A percentile compares a stretch with the other conserved stretches of the same genome.
phyloP scores from a whole-genome alignment of 2,797 vertebrate genomes.

The Clarias platycephalus region DNA sequence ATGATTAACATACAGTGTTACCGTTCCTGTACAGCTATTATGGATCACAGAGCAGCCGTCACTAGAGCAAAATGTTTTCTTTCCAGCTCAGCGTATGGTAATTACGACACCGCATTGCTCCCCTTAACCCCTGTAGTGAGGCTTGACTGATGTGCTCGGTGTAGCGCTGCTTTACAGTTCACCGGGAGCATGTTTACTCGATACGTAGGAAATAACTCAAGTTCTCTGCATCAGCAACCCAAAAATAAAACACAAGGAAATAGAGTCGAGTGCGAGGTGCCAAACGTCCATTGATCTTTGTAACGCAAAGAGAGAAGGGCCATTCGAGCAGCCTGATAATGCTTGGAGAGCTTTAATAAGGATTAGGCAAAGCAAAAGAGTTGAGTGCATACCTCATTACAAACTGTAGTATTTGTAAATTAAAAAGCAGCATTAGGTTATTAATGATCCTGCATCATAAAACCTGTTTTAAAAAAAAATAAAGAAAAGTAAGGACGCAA shows the following conservation, averaged over 20 bases:
- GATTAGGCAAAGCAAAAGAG: constrained; percentile 2
- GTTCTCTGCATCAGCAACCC: constrained; percentile 44
- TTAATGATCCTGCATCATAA: not conserved
- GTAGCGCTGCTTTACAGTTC: constrained; percentile 43
- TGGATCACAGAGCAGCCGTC: constrained; percentile 37
- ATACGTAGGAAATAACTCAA: constrained; percentile 50
- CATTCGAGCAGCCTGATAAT: constrained; percentile 7
- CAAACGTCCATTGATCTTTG: constrained; percentile 11
- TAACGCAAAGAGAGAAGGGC: not conserved
- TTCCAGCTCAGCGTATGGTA: constrained; percentile 50
- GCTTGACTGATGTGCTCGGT: constrained; percentile 55
- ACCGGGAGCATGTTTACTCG: constrained; percentile 55
- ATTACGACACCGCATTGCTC: constrained; percentile 54
- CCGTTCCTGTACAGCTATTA: constrained; percentile 32
- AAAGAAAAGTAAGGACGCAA: not conserved
- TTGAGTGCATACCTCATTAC: constrained; percentile 8
- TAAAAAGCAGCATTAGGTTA: not conserved
- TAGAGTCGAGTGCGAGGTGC: not conserved
- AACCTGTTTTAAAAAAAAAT: not conserved
- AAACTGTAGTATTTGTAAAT: not conserved
- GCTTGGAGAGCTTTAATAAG: not conserved
- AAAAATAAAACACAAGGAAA: constrained; percentile 33
- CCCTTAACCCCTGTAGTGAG: constrained; percentile 50
- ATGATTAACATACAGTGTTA: constrained; percentile 25
- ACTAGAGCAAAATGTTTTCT: constrained; percentile 42